Evolutionary conservation across 2,797 vertebrate species (phyloP), one percentile per base, ranked within the genome.

Genomic region (Anguilla pacifica): DNA sequence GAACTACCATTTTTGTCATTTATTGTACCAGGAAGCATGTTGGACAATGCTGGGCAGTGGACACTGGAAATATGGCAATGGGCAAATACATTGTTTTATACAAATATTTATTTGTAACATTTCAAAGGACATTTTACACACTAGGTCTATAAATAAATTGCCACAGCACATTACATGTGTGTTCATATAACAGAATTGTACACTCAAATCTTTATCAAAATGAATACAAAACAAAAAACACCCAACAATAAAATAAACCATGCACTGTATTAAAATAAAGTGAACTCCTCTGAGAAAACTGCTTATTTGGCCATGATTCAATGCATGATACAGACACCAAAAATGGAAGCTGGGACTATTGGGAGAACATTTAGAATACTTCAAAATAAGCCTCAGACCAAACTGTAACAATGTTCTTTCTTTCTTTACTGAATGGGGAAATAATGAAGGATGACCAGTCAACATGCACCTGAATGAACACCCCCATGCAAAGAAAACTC

Each of bases 391-490:
- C 89, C 86, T 91, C 87, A 92, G 87, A 89, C 89, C 91, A 94
- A 93, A 85, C 70, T 39, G 10, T 55, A 74, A 84, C 82, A 72
- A 87, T 53, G 17, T 53, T 91, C n/a, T 90, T 90, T 95, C 91
- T 93, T 91, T 89, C 91, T 87, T 89, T 90, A 95, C 90, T 89
- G 90, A 88, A 91, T 91, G 90, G 88, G 25, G 51, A 89, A 89
- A 86, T 95, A 94, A 96, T 90, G 86, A 91, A 91, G 86, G 90
- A 91, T 86, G 90, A 91, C 92, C 94, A 96, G 94, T 96, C 95
- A 95, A 97, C 97, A 98, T 98, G 97, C 97, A 97, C 95, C 95
- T 92, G 88, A 95, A 94, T 90, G 92, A 93, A 94, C 91, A 92
- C 86, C 91, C 91, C 93, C 89, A 93, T 94, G 94, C 94, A 91